These are phyloP conservation scores for Alviniconcha strummeri DNA, from an alignment of 2,888 invertebrate species.

Conservation along the genomic window DNA sequence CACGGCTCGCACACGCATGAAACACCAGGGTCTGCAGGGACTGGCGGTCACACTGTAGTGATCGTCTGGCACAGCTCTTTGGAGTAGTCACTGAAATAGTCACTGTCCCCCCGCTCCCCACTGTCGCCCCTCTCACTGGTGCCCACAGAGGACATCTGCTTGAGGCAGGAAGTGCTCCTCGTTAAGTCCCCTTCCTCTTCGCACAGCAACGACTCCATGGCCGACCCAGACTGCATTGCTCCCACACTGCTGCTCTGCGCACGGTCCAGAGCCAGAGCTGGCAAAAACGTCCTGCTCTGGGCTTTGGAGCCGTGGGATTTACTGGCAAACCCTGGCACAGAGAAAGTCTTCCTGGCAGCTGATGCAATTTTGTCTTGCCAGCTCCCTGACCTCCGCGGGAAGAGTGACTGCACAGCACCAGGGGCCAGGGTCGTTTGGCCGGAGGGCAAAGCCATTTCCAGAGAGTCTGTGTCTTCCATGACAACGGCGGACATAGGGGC, in stretches of 20 bases:
- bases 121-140: conserved; percentile 39
- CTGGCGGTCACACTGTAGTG: conserved; percentile 55
- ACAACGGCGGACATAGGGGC: conserved; percentile 83
- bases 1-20: no score
- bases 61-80: conserved; percentile 61
- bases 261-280: conserved; percentile 2
- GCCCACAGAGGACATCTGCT: conserved; percentile 33
- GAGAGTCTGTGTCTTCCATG: conserved; percentile 80
- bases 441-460: conserved; percentile 73
- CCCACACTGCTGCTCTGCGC: conserved; percentile 40
- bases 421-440: conserved; percentile 57
- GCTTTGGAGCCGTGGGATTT: not conserved
- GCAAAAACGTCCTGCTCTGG: not conserved
- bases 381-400: conserved; percentile 33
- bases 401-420: conserved; percentile 34
- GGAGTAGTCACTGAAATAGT: conserved; percentile 64
- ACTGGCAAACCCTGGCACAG: conserved; percentile 42
- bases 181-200: conserved; percentile 24
- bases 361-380: conserved; percentile 41
- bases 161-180: conserved; percentile 29
- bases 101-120: conserved; percentile 51
- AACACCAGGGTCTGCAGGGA: no score
- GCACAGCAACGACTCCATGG: conserved; percentile 13
- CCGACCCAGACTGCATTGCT: conserved; percentile 37
- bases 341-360: conserved; percentile 47